Percentiles rank a stretch among this genome's conserved stretches.
Conservation (phyloP, 2,888 invertebrate species). For the Timema podura region DNA sequence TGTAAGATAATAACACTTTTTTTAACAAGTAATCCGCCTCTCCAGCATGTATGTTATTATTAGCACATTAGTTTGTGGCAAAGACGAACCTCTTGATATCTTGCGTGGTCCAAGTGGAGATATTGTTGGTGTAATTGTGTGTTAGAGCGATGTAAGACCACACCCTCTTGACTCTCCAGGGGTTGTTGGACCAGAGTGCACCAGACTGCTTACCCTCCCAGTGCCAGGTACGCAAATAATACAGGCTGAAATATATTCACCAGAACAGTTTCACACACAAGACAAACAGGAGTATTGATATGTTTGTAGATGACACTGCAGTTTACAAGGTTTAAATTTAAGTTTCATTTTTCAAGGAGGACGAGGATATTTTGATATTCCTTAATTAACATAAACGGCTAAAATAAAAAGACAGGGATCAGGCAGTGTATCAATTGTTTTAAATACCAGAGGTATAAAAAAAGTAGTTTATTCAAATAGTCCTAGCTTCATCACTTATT, state of each 20-base stretch:
- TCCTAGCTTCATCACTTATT: no score
- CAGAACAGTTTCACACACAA: not conserved
- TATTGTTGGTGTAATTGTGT: constrained; percentile 7
- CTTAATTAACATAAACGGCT: no score
- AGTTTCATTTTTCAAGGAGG: no score
- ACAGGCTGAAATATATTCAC: constrained; percentile 19
- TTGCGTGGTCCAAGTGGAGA: constrained; percentile 10
- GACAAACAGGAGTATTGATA: not conserved
- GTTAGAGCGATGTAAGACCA: constrained; percentile 17
- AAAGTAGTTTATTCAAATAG: no score
- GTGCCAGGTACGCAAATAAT: constrained; percentile 24
- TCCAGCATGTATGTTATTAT: not conserved
- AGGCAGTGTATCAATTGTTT: no score
- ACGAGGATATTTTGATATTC: no score
- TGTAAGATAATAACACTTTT: not conserved
- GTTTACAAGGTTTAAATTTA: no score
- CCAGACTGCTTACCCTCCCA: not conserved
- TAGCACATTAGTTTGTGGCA: not conserved
- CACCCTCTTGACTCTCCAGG: constrained; percentile 4
- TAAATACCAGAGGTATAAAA: no score
- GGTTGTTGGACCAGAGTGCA: constrained; percentile 9
- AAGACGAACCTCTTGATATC: constrained; percentile 14
- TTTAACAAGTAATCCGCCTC: no score
- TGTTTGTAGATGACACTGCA: not conserved
- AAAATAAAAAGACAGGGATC: no score